Percentiles rank a stretch among this genome's conserved stretches.
phyloP scores from a whole-genome alignment of 1,140 invertebrate genomes.

The Nixonia krombeini region DNA sequence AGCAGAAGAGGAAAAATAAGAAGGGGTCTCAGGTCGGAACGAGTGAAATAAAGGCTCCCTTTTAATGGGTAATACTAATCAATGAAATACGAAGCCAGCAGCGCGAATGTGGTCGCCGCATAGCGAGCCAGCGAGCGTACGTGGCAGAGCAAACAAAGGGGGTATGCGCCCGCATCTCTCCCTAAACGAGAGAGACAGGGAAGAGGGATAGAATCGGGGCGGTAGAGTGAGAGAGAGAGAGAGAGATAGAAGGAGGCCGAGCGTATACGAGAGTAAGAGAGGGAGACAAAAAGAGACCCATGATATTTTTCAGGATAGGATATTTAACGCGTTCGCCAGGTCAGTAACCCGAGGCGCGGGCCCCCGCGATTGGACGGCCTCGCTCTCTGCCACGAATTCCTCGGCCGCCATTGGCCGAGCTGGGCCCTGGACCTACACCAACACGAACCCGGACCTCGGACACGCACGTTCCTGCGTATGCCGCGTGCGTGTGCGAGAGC shows the following conservation, averaged over 20 bases:
- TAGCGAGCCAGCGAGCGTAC: constrained; percentile 32
- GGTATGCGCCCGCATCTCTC: constrained; percentile 55
- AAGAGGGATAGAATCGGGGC: constrained; percentile 4
- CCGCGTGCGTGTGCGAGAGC: background rate
- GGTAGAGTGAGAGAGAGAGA: constrained; percentile 7
- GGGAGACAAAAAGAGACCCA: constrained; percentile 53
- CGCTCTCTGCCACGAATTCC: constrained; percentile 67
- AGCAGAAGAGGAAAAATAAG: constrained; percentile 8
- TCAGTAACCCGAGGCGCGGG: constrained; percentile 65
- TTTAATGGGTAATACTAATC: constrained; percentile 71
- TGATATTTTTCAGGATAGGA: constrained; percentile 71
- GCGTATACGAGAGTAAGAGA: constrained; percentile 25
- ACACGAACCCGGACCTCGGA: constrained; percentile 53
- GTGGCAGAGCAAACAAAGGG: constrained; percentile 65
- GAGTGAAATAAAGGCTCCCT: constrained; percentile 62
- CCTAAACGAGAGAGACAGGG: constrained; percentile 36
- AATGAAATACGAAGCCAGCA: constrained; percentile 67
- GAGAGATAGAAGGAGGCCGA: constrained; percentile 16
- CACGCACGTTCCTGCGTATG: constrained; percentile 45
- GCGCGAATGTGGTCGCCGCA: constrained; percentile 48
- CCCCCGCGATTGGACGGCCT: constrained; percentile 66
- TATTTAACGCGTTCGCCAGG: constrained; percentile 71
- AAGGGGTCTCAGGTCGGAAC: too few species aligned
- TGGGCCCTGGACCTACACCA: constrained; percentile 71
- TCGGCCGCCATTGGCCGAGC: constrained; percentile 65